These are phyloP conservation scores for Conus ventricosus DNA, from an alignment of 1,140 invertebrate species.

Conservation along the genomic window DNA sequence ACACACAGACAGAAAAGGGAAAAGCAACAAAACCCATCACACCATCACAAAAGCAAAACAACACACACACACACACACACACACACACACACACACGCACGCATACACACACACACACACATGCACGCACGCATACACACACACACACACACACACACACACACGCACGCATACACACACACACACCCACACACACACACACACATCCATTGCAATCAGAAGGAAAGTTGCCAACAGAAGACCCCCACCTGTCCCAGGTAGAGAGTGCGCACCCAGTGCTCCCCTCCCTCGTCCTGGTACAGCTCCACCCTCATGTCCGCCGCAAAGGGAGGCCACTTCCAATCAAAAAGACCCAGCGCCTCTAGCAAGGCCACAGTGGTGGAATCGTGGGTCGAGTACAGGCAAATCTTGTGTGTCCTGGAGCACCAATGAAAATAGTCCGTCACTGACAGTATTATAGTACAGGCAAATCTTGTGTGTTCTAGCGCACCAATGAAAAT, in stretches of 20 bases:
- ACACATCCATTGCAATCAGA: too few species aligned
- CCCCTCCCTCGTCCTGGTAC: slow-evolving; percentile 52
- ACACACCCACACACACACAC: too few species aligned
- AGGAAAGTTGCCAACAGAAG: not conserved
- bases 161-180: too few species aligned
- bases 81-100: too few species aligned
- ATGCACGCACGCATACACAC: too few species aligned
- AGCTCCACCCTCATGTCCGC: slow-evolving; percentile 64
- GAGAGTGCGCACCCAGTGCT: slow-evolving; percentile 58
- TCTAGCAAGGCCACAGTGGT: slow-evolving; percentile 57
- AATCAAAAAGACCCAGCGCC: slow-evolving; percentile 53
- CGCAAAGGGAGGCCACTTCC: slow-evolving; percentile 66
- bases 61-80: too few species aligned
- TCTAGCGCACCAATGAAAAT: not conserved
- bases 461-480: slow-evolving; percentile 54
- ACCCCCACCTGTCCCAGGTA: slow-evolving; percentile 61
- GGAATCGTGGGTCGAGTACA: slow-evolving; percentile 67
- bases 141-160: too few species aligned
- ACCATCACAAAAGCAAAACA: too few species aligned
- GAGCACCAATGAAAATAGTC: not conserved
- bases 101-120: too few species aligned
- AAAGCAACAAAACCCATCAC: too few species aligned
- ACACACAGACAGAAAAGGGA: too few species aligned
- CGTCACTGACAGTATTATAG: slow-evolving; percentile 9
- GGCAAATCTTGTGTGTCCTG: slow-evolving; percentile 42